A percentile compares a stretch with the other conserved stretches of the same genome.
Evolutionary conservation across 2,113 vertebrate genomes (phyloP).

Genomic region (Equus quagga): DNA sequence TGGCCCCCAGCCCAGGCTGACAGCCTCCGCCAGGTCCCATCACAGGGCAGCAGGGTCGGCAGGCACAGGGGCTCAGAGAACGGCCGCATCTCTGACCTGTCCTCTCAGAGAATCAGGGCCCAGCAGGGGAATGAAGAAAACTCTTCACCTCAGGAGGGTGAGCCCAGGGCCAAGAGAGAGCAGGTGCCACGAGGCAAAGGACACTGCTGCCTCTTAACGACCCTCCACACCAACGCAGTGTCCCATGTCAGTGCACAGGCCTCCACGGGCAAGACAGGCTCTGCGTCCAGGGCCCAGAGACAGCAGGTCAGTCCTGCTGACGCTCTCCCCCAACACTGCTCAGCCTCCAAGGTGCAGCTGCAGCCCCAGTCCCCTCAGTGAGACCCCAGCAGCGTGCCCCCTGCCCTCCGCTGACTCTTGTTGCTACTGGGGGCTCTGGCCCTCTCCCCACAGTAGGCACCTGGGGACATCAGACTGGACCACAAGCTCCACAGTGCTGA

Average conservation of each 20-base stretch:
- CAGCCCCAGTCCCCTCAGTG: neutral
- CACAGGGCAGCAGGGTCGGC: neutral
- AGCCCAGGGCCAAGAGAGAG: too few relatives aligned
- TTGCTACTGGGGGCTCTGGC: neutral
- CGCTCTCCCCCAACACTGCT: neutral
- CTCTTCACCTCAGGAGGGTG: neutral
- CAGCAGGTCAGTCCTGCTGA: too few relatives aligned
- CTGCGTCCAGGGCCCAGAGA: neutral
- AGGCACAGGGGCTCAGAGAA: constrained; percentile 34
- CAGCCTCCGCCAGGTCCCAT: neutral
- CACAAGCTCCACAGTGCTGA: neutral
- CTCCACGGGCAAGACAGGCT: neutral
- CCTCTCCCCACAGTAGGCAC: neutral
- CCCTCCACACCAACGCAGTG: too few relatives aligned
- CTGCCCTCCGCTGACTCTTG: fast-evolving
- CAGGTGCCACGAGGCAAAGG: neutral
- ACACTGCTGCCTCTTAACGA: neutral
- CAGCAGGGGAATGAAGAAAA: constrained; percentile 52
- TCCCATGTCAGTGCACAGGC: neutral
- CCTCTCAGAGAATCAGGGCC: neutral
- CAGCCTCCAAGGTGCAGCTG: neutral
- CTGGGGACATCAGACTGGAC: too few relatives aligned
- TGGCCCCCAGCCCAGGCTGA: neutral
- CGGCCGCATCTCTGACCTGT: fast-evolving
- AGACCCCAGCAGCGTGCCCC: neutral